Conservation (phyloP, 1,140 invertebrate genomes). For the Drosophila ironensis region DNA sequence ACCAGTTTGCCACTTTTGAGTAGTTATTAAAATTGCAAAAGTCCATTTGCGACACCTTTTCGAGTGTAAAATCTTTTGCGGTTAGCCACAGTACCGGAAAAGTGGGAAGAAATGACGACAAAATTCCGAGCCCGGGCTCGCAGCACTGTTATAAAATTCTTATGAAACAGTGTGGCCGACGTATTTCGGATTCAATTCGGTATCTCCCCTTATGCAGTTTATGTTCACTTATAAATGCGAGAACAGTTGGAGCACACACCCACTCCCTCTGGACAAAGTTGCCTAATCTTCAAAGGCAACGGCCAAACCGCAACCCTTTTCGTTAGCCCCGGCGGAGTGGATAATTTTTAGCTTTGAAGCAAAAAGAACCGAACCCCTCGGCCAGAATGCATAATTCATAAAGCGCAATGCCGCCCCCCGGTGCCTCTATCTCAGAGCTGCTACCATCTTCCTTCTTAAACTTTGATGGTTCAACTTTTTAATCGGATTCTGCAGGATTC, state of each 20-base stretch:
- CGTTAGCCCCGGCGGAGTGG: slow-evolving; percentile 9
- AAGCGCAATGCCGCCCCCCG: slow-evolving; percentile 29
- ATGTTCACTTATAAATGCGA: slow-evolving; percentile 35
- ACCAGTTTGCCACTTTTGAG: slow-evolving; percentile 40
- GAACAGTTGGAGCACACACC: too few species aligned
- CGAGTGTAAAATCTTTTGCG: slow-evolving; percentile 47
- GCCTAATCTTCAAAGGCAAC: slow-evolving; percentile 59
- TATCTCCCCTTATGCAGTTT: slow-evolving; percentile 49
- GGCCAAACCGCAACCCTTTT: slow-evolving; percentile 67
- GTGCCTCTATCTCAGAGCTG: neutral
- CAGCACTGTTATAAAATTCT: slow-evolving; percentile 14
- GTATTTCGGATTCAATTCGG: slow-evolving; percentile 26
- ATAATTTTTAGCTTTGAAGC: slow-evolving; percentile 71
- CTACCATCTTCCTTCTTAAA: slow-evolving; percentile 26
- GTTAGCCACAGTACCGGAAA: slow-evolving; percentile 16
- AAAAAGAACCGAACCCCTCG: slow-evolving; percentile 52
- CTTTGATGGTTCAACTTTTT: slow-evolving; percentile 69
- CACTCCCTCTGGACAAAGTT: slow-evolving; percentile 11
- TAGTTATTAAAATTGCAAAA: slow-evolving; percentile 66
- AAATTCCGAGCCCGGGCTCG: too few species aligned
- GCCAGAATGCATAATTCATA: slow-evolving; percentile 73
- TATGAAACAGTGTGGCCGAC: neutral
- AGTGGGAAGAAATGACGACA: too few species aligned
- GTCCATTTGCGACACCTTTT: slow-evolving; percentile 54
- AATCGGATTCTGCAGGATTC: slow-evolving; percentile 57